Percentiles rank a stretch among this genome's conserved stretches.
phyloP scores from a whole-genome alignment of 2,113 vertebrate genomes.

The Xiphorhynchus elegans region DNA sequence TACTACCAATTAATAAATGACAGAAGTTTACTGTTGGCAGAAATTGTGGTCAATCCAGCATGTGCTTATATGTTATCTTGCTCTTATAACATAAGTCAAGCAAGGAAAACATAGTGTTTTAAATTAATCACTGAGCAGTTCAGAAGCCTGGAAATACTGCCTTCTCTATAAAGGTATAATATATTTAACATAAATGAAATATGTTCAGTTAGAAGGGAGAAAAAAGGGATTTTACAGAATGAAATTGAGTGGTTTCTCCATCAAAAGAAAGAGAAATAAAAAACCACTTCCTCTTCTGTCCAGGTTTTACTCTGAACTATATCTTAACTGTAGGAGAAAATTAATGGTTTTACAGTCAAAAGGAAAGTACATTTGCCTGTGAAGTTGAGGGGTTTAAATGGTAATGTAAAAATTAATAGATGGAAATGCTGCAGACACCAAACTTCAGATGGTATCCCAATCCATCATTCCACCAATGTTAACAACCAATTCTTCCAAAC shows the following conservation, averaged over 20 bases:
- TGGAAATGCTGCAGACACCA: background rate
- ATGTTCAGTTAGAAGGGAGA: background rate
- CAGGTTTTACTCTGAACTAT: background rate
- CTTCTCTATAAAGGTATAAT: background rate
- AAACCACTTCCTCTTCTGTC: background rate
- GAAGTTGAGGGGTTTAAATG: background rate
- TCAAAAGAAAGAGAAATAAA: background rate
- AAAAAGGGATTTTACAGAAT: background rate
- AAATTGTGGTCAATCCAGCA: background rate
- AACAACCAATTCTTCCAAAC: background rate
- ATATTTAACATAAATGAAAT: background rate
- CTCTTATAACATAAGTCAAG: background rate
- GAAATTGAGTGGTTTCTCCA: background rate
- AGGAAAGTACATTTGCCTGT: background rate
- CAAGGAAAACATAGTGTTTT: background rate
- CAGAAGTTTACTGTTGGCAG: background rate
- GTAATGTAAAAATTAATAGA: background rate
- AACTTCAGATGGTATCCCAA: background rate
- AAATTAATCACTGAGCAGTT: slow-evolving; percentile 17
- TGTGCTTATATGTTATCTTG: background rate
- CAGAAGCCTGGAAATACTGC: background rate
- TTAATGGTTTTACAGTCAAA: background rate
- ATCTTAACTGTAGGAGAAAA: background rate
- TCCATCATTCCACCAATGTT: background rate
- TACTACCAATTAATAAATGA: slow-evolving; percentile 9